Base-by-base conservation (phyloP, 2,113 vertebrate species). In the Paraplagusia blochii region DNA sequence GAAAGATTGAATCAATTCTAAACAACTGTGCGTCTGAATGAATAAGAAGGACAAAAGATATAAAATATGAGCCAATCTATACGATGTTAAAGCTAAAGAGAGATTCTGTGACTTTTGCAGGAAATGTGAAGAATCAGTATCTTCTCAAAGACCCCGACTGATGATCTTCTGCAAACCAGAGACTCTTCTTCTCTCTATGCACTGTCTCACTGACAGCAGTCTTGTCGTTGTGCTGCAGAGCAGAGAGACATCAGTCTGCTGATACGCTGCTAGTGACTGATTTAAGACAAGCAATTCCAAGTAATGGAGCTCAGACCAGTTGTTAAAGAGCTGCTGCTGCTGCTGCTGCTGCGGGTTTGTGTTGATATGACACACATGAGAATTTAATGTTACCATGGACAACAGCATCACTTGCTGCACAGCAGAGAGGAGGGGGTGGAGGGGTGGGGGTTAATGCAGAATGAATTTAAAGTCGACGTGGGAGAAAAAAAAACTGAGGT, bases 321-420 rank as follows among this genome's bases (percentile, higher is more conserved):
- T 39, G 10, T 39, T 4, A 39, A 11, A 4, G 13, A n/a, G n/a
- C n/a, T 40, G 4, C 13, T 13, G 13, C 38, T 5, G 11, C 11
- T 11, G 38, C 10, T 40, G 11, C 12, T 0, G 38, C 9, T 13
- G 38, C 4, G 38, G 11, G 38, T 13, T 1, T 11, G 11, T 11
- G 11, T 12, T 9, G 38, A 40, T 13, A 40, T 13, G 22, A 40
- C 38, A 13, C 10, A 13, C 44, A 11, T n/a, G 43, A 61, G 35
- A 8, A 10, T 4, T 43, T 53, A 9, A 0, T 1, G 72, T 71
- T 81, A 63, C 78, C 19, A 64, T 47, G 60, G 72, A 52, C 34
- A 18, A 81, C 74, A 66, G 50, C 60, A 47, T 63, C 44, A 55
- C 40, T 22, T 53, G 14, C n/a, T 17, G 66, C 72, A 43, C 48